These are phyloP conservation scores for Paracyclopina nana DNA, from an alignment of 1,140 invertebrate genomes.

Conservation along the genomic window DNA sequence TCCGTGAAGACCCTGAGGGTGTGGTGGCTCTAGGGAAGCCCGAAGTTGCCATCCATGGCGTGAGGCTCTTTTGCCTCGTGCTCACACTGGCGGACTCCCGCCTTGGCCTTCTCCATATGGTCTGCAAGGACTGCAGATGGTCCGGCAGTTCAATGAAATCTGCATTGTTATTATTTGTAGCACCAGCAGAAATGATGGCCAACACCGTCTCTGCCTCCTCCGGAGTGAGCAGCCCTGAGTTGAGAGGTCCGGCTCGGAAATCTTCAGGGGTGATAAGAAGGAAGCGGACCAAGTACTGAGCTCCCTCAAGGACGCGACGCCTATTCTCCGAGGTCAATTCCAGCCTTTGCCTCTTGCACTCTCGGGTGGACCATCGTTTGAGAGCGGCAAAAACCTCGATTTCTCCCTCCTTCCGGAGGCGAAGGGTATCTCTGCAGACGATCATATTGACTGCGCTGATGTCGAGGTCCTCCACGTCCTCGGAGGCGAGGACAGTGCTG, in stretches of 20 bases:
- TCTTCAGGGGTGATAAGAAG: slow-evolving; percentile 38
- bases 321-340: slow-evolving; percentile 39
- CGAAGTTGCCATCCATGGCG: too few species aligned
- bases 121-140: background rate
- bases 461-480: slow-evolving; percentile 41
- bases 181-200: slow-evolving; percentile 16
- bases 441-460: slow-evolving; percentile 37
- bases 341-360: slow-evolving; percentile 39
- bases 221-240: slow-evolving; percentile 25
- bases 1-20: background rate
- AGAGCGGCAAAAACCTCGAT: slow-evolving; percentile 36
- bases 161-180: too few species aligned
- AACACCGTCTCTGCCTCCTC: slow-evolving; percentile 25
- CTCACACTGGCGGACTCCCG: background rate
- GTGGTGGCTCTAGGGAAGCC: background rate
- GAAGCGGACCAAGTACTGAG: slow-evolving; percentile 42
- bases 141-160: background rate
- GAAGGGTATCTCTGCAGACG: slow-evolving; percentile 36
- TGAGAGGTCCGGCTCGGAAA: slow-evolving; percentile 31
- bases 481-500: slow-evolving; percentile 36
- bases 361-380: slow-evolving; percentile 41
- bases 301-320: slow-evolving; percentile 36
- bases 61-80: background rate
- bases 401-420: slow-evolving; percentile 32
- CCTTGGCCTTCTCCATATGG: background rate